Percentiles rank a stretch among this genome's conserved stretches.
These are phyloP conservation scores for Drosophila histrio DNA, from an alignment of 2,888 invertebrate genomes.

Conservation along the genomic window DNA sequence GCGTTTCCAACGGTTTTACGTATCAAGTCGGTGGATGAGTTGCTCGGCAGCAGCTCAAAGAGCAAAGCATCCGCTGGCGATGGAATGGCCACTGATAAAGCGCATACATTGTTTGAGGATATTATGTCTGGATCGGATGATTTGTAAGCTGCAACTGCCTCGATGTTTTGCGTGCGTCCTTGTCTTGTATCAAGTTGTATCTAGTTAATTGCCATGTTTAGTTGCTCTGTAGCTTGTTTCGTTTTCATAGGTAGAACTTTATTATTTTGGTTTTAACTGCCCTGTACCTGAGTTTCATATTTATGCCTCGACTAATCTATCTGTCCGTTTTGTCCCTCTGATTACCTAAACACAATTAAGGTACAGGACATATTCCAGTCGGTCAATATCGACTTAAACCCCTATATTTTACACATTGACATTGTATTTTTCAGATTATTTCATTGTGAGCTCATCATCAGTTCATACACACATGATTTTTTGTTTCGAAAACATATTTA, in stretches of 20 bases:
- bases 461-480: not conserved
- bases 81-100: slow-evolving; percentile 37
- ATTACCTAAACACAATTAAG: not conserved
- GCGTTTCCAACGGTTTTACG: not conserved
- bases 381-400: not conserved
- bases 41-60: slow-evolving; percentile 42
- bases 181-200: slow-evolving; percentile 4
- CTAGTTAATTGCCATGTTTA: slow-evolving; percentile 6
- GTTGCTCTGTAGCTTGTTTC: not conserved
- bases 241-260: not conserved
- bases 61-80: slow-evolving; percentile 46
- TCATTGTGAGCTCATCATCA: too few species aligned
- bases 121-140: slow-evolving; percentile 56
- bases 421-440: slow-evolving; percentile 9
- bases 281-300: not conserved
- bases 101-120: slow-evolving; percentile 57
- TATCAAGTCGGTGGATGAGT: slow-evolving; percentile 24
- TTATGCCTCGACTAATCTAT: not conserved
- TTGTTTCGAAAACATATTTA: not conserved
- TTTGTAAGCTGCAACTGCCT: slow-evolving; percentile 51
- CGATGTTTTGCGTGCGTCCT: not conserved
- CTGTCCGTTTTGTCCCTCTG: not conserved
- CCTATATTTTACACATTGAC: slow-evolving; percentile 2
- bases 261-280: not conserved
- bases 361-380: not conserved